These are phyloP conservation scores for pig (Sus scrofa) DNA, from an alignment of 2,113 vertebrate species.

Conservation along the genomic window T2T-Sscrofa CM000814.6:68480501-68481000, in stretches of 20 bases:
- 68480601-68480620: too few species aligned
- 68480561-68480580: too few species aligned
- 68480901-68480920: not conserved
- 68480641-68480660: not conserved
- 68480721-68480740: not conserved
- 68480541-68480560: too few species aligned
- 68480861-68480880: not conserved
- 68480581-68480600: too few species aligned
- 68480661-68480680: not conserved
- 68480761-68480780: not conserved
- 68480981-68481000: conserved; percentile 72
- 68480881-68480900: not conserved
- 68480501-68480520: too few species aligned
- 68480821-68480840: not conserved
- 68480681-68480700: not conserved
- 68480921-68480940: not conserved
- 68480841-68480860: not conserved
- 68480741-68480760: not conserved
- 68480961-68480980: conserved; percentile 56
- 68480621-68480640: too few species aligned
- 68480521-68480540: too few species aligned
- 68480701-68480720: not conserved
- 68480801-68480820: not conserved
- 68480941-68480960: not conserved
- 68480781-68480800: not conserved